These are phyloP conservation scores for Plestiodon gilberti DNA, from an alignment of 2,113 vertebrate species.

Conservation along the genomic window DNA sequence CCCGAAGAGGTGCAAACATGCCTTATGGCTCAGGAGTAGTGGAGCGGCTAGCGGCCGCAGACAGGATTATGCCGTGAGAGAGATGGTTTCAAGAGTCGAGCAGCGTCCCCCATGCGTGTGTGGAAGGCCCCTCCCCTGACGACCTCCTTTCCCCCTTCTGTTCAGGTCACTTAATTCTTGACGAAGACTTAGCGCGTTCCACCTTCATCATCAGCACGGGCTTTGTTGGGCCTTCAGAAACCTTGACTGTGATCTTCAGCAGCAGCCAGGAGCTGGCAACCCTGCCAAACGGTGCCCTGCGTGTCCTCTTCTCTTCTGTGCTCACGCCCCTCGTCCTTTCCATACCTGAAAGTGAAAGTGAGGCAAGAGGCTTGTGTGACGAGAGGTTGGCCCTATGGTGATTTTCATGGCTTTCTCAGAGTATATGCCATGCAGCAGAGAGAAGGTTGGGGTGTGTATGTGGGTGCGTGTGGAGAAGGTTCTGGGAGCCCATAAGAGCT, in stretches of 20 bases:
- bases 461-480: too few relatives aligned
- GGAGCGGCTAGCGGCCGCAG: too few relatives aligned
- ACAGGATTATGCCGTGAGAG: too few relatives aligned
- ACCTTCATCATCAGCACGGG: slow-evolving; percentile 88
- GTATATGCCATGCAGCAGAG: slow-evolving; percentile 61
- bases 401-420: slow-evolving; percentile 80
- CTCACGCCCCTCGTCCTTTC: slow-evolving; percentile 81
- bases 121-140: background rate
- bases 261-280: slow-evolving; percentile 90
- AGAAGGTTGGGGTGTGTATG: too few relatives aligned
- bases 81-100: background rate
- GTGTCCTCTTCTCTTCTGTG: slow-evolving; percentile 82
- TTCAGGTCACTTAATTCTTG: slow-evolving; percentile 91
- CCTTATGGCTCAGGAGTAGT: too few relatives aligned
- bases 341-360: slow-evolving; percentile 75
- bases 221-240: slow-evolving; percentile 82
- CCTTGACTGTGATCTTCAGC: slow-evolving; percentile 85
- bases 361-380: slow-evolving; percentile 86
- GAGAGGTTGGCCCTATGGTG: slow-evolving; percentile 89
- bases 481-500: background rate
- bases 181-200: slow-evolving; percentile 87
- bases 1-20: too few relatives aligned
- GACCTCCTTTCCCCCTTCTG: slow-evolving; percentile 1
- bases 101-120: background rate
- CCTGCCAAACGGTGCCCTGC: slow-evolving; percentile 86